Evolutionary conservation across 2,797 vertebrate species (phyloP).

Genomic region (Limosa lapponica): DNA sequence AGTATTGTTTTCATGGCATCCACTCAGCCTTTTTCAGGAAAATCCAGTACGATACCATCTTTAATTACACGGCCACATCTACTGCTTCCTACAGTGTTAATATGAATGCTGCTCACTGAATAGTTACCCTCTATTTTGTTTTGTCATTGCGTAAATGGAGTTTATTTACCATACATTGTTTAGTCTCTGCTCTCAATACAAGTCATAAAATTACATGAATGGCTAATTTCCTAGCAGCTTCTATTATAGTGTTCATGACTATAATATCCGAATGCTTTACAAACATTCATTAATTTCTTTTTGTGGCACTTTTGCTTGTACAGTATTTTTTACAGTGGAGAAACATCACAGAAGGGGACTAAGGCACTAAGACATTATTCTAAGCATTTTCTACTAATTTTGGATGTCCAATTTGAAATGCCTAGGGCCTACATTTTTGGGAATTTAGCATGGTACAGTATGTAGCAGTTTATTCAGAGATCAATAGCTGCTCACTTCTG

Average conservation of each 20-base stretch:
- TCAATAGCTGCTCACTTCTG: background rate
- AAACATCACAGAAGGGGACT: background rate
- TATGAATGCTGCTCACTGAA: background rate
- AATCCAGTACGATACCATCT: conserved; percentile 21
- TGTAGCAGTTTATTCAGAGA: background rate
- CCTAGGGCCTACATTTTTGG: background rate
- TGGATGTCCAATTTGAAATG: background rate
- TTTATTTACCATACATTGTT: conserved; percentile 1
- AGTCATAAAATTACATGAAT: background rate
- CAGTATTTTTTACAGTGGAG: background rate
- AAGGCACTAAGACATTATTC: background rate
- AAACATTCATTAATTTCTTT: background rate
- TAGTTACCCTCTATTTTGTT: background rate
- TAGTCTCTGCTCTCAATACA: background rate
- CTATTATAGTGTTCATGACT: background rate
- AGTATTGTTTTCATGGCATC: background rate
- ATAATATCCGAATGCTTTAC: background rate
- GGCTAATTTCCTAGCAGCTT: background rate
- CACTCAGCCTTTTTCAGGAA: background rate
- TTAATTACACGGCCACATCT: conserved; percentile 42
- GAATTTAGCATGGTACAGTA: background rate
- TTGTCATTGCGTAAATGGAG: background rate
- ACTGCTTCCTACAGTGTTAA: background rate
- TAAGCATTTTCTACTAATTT: background rate
- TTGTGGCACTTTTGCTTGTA: background rate